Evolutionary conservation across 2,888 invertebrate species (phyloP).

Genomic region (Margaritifera margaritifera): DNA sequence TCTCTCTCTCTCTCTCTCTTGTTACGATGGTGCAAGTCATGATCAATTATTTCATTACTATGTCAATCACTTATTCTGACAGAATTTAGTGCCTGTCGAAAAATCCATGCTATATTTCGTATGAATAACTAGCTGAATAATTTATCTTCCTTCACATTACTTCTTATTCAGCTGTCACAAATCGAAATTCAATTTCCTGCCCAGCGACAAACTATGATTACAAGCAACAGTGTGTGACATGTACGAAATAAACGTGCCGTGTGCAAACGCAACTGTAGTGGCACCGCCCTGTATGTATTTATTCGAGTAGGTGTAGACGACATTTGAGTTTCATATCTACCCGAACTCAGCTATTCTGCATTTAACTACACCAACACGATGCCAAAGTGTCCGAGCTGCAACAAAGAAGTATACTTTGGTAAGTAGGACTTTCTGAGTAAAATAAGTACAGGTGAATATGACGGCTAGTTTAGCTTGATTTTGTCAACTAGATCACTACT

Average conservation of each 20-base stretch:
- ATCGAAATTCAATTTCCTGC: too few species aligned
- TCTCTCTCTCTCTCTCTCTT: constrained; percentile 6
- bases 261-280: constrained; percentile 9
- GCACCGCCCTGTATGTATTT: too few species aligned
- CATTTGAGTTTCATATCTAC: background rate
- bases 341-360: background rate
- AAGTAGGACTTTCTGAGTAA: constrained; percentile 23
- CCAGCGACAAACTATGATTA: too few species aligned
- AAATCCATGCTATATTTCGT: too few species aligned
- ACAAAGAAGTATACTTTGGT: constrained; percentile 69
- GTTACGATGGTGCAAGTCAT: background rate
- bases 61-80: background rate
- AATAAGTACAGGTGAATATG: background rate
- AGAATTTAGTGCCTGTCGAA: background rate
- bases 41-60: background rate
- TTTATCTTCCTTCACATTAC: too few species aligned
- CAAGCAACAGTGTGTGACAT: background rate
- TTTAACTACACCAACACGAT: constrained; percentile 28
- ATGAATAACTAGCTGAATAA: too few species aligned
- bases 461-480: background rate
- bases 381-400: constrained; percentile 67
- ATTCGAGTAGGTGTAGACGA: background rate
- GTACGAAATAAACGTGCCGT: constrained; percentile 6
- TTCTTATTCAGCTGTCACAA: too few species aligned
- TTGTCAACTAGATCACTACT: background rate